Base-by-base conservation (phyloP, 1,140 invertebrate genomes). In the Eumaeus atala region DNA sequence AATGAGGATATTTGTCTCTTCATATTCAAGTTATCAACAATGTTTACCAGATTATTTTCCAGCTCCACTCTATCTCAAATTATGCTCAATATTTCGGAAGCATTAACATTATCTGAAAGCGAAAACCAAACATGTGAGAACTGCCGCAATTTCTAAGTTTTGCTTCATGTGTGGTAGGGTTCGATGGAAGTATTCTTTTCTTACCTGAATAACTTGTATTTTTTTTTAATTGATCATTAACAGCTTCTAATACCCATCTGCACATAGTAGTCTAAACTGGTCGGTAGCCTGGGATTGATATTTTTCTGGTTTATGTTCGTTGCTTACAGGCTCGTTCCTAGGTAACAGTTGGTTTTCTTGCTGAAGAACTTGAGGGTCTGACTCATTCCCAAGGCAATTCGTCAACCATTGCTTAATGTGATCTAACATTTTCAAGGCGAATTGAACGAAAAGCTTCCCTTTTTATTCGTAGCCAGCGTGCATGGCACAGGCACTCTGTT, bases 1-100 rank as follows among this genome's bases (percentile, higher is more conserved):
- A 58, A 58, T 2, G 40, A 8, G n/a, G 44, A 33, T 10, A 14
- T 11, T 40, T 36, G 33, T 38, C 56, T 53, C 33, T 58, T 58
- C 36, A 58, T n/a, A 42, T 58, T 58, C 18, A 34, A 8, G n/a
- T 7, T 17, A 4, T 12, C 36, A 10, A 51, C 18, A 17, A 51
- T 48, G 18, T 51, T 37, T 33, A 35, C 18, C 14, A 52, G 17
- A 48, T 52, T 17, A 42, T 60, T 56, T 48, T 48, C n/a, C n/a
- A n/a, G n/a, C 44, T 48, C n/a, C n/a, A n/a, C n/a, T n/a, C n/a
- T n/a, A n/a, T n/a, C n/a, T n/a, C n/a, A n/a, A n/a, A n/a, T n/a
- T n/a, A n/a, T 18, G 18, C 11, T 47, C 5, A 9, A 18, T 37
- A 48, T 49, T 56, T 56, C 35, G 10, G 3, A 10, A 28, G 52